Evolutionary conservation across 2,113 vertebrate genomes (phyloP).

Genomic region (Numida meleagris): DNA sequence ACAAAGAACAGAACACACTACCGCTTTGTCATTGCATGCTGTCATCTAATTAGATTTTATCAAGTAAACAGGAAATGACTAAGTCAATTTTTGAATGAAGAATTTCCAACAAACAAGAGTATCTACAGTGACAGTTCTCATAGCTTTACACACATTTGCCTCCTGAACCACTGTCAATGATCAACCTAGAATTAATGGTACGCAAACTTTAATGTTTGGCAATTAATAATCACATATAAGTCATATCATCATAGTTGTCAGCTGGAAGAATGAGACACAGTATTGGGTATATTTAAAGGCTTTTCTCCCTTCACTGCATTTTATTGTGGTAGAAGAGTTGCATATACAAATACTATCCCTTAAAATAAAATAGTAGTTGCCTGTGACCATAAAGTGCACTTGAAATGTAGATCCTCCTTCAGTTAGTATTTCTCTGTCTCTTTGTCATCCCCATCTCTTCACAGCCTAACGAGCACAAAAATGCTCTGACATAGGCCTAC

Average conservation of each 20-base stretch:
- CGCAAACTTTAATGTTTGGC: neutral
- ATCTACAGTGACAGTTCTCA: neutral
- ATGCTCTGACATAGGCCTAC: neutral
- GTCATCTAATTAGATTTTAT: neutral
- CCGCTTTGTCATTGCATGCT: neutral
- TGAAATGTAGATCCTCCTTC: neutral
- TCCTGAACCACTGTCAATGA: neutral
- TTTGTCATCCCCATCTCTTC: neutral
- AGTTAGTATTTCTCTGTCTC: fast-evolving
- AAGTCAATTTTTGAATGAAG: constrained; percentile 7
- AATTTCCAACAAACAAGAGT: neutral
- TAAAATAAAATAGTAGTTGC: neutral
- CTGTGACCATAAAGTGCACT: neutral
- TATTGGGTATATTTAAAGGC: neutral
- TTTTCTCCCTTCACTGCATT: neutral
- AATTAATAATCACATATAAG: neutral
- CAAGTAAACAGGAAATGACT: neutral
- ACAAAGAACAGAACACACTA: neutral
- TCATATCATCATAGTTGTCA: neutral
- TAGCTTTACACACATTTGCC: neutral
- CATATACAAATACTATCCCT: neutral
- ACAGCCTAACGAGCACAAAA: neutral
- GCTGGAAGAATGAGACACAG: neutral
- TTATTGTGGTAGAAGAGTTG: neutral
- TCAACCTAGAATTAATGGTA: neutral